Base-by-base conservation (phyloP, 2,888 invertebrate genomes). In the Ochropleura plecta region DNA sequence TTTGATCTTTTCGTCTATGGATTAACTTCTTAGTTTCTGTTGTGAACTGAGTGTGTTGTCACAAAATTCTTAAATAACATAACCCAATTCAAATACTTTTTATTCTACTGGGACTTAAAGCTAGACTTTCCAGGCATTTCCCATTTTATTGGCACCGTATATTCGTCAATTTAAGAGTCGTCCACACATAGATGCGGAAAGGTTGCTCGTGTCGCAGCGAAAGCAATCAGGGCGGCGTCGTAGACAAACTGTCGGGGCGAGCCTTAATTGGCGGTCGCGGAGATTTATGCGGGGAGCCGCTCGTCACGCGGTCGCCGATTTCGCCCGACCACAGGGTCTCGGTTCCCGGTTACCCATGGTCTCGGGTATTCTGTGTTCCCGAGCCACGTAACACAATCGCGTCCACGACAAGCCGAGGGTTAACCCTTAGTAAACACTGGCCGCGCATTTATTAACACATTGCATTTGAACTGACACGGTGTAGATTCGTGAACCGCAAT, bases 161-260 rank as follows among this genome's bases (percentile, higher is more conserved):
- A 87, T 86, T 86, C 82, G 82, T 86, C 84, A 80, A 82, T 81
- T 87, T 87, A 80, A 82, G 84, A 78, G 76, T 84, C 65, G 59
- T 77, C 78, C 75, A 65, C 75, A 85, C 80, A 78, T 85, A 77
- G 64, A 86, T 73, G 76, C 73, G 70, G 74, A 84, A 86, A 88
- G 87, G 86, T 87, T 84, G 86, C 85, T 89, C 90, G 90, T 82
- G 76, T 91, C 90, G 90, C 87, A 81, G 91, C 89, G 95, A 95
- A 96, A 97, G 96, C 97, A 97, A 97, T 96, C 96, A 96, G 94
- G 95, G 94, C 93, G 93, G 93, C 93, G 93, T 93, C 93, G 95
- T 94, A 96, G 95, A 96, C 96, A 96, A 96, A 96, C 95, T 96
- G 96, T 96, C 96, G 96, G 93, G 94, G 94, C 90, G 93, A 92